Evolutionary conservation across 2,888 invertebrate species (phyloP).

Genomic region (Electrophaes corylata): DNA sequence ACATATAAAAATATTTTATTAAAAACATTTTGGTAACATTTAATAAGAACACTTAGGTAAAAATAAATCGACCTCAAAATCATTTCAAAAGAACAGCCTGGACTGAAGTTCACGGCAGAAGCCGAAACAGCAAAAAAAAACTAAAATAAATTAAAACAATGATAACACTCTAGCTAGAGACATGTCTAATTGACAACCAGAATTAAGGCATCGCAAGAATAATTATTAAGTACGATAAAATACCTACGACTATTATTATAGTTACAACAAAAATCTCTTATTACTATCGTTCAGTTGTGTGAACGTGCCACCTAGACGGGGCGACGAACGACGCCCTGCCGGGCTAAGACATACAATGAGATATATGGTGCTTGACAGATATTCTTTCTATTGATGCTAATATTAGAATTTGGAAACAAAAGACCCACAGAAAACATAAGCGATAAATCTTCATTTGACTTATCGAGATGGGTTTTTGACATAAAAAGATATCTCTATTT

Average conservation of each 20-base stretch:
- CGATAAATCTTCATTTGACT: too few relatives aligned
- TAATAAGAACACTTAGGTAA: conserved; percentile 86
- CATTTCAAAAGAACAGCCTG: conserved; percentile 85
- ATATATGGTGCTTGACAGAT: too few relatives aligned
- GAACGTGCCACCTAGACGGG: conserved; percentile 41
- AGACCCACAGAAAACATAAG: too few relatives aligned
- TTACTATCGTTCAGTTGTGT: conserved; percentile 69
- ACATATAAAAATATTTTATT: conserved; percentile 86
- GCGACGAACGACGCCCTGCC: conserved; percentile 46
- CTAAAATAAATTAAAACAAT: conserved; percentile 81
- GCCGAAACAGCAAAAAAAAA: conserved; percentile 82
- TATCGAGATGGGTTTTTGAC: too few relatives aligned
- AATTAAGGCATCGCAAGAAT: conserved; percentile 86
- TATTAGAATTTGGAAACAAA: too few relatives aligned
- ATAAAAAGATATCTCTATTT: too few relatives aligned
- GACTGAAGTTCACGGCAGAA: conserved; percentile 84
- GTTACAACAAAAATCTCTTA: conserved; percentile 81
- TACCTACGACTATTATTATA: conserved; percentile 84
- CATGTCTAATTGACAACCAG: conserved; percentile 85
- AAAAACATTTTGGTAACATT: conserved; percentile 86
- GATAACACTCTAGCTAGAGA: conserved; percentile 84
- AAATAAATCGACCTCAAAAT: conserved; percentile 85
- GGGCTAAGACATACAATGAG: too few relatives aligned
- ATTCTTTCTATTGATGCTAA: too few relatives aligned
- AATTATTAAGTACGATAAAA: conserved; percentile 85